Evolutionary conservation across 2,888 invertebrate genomes (phyloP), one percentile per base, ranked within the genome.

Genomic region (Eulithis testata): DNA sequence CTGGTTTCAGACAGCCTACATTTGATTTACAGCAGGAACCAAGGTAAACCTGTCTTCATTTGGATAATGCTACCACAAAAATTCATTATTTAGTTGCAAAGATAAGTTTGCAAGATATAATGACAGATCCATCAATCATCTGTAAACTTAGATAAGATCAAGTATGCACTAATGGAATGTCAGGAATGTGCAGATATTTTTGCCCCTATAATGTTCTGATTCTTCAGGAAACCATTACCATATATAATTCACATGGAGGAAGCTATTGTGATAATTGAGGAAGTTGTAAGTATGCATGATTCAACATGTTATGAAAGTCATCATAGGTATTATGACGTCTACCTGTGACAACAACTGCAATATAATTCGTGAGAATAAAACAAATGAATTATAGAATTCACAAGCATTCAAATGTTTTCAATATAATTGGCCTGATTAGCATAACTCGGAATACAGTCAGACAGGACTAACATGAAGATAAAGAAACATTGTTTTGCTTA

Each of bases 401-500:
- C 27, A 11, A 51, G 50, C 27, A 31, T 31, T 52, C n/a, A 52
- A 37, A n/a, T 52, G 8, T 52, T 52, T 31, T 52, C 3, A 9
- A 12, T 49, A 4, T 11, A 9, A 21, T 49, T 49, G 14, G n/a
- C 9, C 3, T 3, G 21, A 9, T 21, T 49, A 47, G 4, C 21
- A 11, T 9, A 3, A 49, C 21, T 11, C 43, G 2, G 21, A 44
- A 36, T 53, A 11, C 27, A n/a, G 37, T 36, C 27, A 51, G 6
- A 12, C 51, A 56, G 5, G 4, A 5, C 31, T 31, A 60, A 53
- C 12, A 40, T 27, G 14, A 12, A 62, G 49, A 52, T 63, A 68
- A 56, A 64, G 43, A 49, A 59, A 40, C 31, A 49, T 52, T 62
- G 57, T 62, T 57, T 51, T 54, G 58, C 67, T 71, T 71, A 71